Conservation (phyloP, 1,140 invertebrate species). For the Palaemon carinicauda region DNA sequence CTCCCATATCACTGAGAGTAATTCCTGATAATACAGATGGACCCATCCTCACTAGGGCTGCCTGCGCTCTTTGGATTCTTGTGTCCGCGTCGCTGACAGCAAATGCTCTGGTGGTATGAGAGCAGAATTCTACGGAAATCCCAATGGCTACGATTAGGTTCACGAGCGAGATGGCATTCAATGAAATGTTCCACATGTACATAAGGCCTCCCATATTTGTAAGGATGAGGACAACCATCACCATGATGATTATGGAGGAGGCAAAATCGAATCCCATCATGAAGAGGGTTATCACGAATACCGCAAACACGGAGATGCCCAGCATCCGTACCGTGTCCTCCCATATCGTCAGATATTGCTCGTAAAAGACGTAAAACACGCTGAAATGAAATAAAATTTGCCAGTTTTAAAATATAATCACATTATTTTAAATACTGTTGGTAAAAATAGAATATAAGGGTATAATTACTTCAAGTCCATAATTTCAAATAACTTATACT, state of each 20-base stretch:
- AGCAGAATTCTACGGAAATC: constrained; percentile 94
- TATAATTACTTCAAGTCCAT: no score
- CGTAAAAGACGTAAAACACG: constrained; percentile 92
- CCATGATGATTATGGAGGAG: constrained; percentile 78
- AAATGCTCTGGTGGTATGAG: constrained; percentile 85
- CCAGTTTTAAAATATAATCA: background rate
- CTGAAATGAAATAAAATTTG: constrained; percentile 69
- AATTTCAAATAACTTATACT: no score
- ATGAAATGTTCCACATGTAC: constrained; percentile 87
- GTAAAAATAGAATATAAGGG: no score
- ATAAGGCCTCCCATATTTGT: constrained; percentile 86
- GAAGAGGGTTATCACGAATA: constrained; percentile 84
- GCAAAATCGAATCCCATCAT: constrained; percentile 85
- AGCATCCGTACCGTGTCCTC: constrained; percentile 78
- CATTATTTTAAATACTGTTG: background rate
- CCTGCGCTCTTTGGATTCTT: constrained; percentile 73
- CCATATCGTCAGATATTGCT: constrained; percentile 93
- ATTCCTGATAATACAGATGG: constrained; percentile 93
- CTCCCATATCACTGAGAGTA: constrained; percentile 93
- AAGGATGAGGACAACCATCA: constrained; percentile 82
- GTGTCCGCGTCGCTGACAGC: constrained; percentile 72
- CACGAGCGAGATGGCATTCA: constrained; percentile 93
- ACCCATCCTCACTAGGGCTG: constrained; percentile 81
- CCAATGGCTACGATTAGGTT: constrained; percentile 96
- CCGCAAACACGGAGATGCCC: constrained; percentile 76